Conservation (phyloP, 2,888 invertebrate species). For the Dryococelus australis region DNA sequence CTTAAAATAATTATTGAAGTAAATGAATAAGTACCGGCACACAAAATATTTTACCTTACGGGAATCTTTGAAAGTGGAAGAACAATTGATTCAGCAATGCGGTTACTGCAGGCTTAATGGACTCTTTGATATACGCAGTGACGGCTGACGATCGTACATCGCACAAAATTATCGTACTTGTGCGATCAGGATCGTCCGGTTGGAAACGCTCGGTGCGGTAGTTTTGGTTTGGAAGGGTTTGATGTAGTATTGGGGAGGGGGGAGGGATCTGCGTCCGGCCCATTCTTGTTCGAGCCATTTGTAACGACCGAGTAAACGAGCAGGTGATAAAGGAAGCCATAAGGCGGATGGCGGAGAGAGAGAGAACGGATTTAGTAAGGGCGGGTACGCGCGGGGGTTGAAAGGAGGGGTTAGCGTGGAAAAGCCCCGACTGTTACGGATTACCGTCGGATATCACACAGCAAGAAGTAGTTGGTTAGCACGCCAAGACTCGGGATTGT, state of each 20-base stretch:
- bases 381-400: background rate
- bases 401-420: background rate
- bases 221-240: no score
- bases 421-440: constrained; percentile 11
- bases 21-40: no score
- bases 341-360: background rate
- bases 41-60: no score
- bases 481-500: background rate
- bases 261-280: background rate
- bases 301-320: constrained; percentile 3
- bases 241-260: background rate
- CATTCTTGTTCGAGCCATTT: background rate
- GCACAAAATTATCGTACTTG: no score
- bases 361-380: background rate
- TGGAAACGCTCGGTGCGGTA: no score
- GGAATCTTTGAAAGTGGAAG: no score
- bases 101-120: no score
- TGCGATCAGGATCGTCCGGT: no score
- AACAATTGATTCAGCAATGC: no score
- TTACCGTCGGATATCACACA: background rate
- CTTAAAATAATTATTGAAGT: no score
- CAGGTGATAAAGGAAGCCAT: constrained; percentile 11
- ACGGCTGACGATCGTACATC: no score
- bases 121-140: no score
- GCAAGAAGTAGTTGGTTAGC: constrained; percentile 3